Evolutionary conservation across 2,888 invertebrate species (phyloP).

Genomic region (Agelastica alni): DNA sequence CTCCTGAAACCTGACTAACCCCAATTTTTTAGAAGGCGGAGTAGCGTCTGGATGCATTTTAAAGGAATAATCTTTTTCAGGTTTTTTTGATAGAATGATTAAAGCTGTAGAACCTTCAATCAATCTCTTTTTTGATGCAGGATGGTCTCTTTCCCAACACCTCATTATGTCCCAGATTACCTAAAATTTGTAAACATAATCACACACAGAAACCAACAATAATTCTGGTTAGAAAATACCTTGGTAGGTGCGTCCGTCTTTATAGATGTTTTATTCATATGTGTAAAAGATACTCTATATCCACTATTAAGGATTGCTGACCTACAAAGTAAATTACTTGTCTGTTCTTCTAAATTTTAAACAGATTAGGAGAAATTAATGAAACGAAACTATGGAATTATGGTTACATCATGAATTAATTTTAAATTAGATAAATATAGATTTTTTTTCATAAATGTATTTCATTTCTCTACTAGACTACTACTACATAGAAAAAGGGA

Average conservation of each 20-base stretch:
- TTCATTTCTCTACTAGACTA: too few species aligned
- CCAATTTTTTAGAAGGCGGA: slow-evolving; percentile 74
- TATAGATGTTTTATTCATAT: slow-evolving; percentile 83
- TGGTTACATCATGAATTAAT: too few species aligned
- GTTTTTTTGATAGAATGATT: slow-evolving; percentile 63
- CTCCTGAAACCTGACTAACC: slow-evolving; percentile 78
- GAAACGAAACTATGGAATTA: too few species aligned
- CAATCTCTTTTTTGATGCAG: slow-evolving; percentile 66
- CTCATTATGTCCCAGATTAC: slow-evolving; percentile 92
- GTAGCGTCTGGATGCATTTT: slow-evolving; percentile 72
- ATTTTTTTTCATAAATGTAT: too few species aligned
- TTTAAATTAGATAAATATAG: too few species aligned
- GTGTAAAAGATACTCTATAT: slow-evolving; percentile 89
- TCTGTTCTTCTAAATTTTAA: too few species aligned
- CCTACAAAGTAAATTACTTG: too few species aligned
- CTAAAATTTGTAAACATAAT: too few species aligned
- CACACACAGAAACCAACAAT: not conserved
- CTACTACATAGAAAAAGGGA: too few species aligned
- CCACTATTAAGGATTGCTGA: slow-evolving; percentile 91
- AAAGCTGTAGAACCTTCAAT: slow-evolving; percentile 59
- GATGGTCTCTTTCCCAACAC: slow-evolving; percentile 74
- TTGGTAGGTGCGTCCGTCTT: slow-evolving; percentile 90
- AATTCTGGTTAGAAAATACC: slow-evolving; percentile 32
- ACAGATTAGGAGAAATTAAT: too few species aligned
- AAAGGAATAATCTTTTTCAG: slow-evolving; percentile 59